Evolutionary conservation across 2,797 vertebrate genomes (phyloP), one percentile per base, ranked within the genome.

Genomic region (Anabas testudineus): DNA sequence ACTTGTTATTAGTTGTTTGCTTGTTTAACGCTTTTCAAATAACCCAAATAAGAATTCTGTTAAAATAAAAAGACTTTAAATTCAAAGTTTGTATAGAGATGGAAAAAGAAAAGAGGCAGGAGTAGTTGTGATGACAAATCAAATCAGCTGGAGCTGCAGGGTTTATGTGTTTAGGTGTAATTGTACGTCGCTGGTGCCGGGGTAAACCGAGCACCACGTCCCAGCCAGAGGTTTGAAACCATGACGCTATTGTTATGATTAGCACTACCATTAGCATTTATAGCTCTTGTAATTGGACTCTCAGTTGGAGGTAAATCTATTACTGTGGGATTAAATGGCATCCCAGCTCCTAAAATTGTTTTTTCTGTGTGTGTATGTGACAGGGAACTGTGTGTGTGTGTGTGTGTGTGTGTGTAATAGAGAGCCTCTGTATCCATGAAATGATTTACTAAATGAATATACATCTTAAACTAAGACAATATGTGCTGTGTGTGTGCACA

Each of bases 241-340:
- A 22, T 12, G 52, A 71, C 48, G 71, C 70, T 24, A 66, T 76
- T 69, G 76, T 84, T 81, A 82, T 86, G 85, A 90, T 84, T 83
- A 83, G 82, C 74, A 15, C 78, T 30, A 51, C 78, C 78, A 87
- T 90, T 86, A 90, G 73, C 78, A 76, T 82, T 90, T 88, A 89
- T 84, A 56, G 82, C 74, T 63, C 67, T 71, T 39, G 82, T 88
- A 90, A 93, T 93, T 90, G 81, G 78, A 86, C 78, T 84, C 87
- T 74, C 86, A 71, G 90, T 80, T 18, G 80, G 89, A 68, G 84
- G 78, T 82, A 72, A 86, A 86, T 68, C 83, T 78, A 82, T 89
- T 86, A 85, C 67, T 15, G 73, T 55, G 45, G 66, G 74, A 83
- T 86, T 81, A 82, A 82, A 80, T 62, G 49, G 41, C 55, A 63